These are phyloP conservation scores for Phalloptychus januarius DNA, from an alignment of 2,797 vertebrate genomes.

Conservation along the genomic window DNA sequence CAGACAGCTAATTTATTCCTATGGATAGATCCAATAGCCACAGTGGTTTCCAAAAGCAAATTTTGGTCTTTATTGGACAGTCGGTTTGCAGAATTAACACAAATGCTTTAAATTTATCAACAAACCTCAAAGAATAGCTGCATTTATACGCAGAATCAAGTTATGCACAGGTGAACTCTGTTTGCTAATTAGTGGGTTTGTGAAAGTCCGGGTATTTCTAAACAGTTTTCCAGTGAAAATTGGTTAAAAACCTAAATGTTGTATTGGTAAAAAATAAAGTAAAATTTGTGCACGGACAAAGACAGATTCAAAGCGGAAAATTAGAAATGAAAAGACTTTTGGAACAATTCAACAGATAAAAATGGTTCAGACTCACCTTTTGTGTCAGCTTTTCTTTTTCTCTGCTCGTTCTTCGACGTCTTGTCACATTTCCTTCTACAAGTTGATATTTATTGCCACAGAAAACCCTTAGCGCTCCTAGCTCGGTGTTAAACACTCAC, in stretches of 20 bases:
- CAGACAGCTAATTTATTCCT: slow-evolving; percentile 23
- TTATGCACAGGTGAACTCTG: neutral
- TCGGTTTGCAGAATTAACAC: neutral
- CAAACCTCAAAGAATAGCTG: neutral
- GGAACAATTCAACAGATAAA: neutral
- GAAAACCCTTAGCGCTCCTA: no score
- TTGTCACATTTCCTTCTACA: neutral
- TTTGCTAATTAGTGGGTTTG: neutral
- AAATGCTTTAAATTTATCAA: neutral
- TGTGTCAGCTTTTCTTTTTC: no score
- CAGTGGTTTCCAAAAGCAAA: neutral
- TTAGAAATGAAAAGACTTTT: neutral
- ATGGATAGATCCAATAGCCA: neutral
- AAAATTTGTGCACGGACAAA: no score
- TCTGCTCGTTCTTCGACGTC: neutral
- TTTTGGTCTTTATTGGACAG: neutral
- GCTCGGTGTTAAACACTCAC: neutral
- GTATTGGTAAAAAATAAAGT: neutral
- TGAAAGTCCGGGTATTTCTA: neutral
- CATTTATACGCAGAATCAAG: neutral
- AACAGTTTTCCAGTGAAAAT: neutral
- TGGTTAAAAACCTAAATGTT: neutral
- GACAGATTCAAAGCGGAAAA: neutral
- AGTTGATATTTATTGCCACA: neutral
- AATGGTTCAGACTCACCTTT: neutral